Base-by-base conservation (phyloP, 1,140 invertebrate species). In the Drosophila azteca region DNA sequence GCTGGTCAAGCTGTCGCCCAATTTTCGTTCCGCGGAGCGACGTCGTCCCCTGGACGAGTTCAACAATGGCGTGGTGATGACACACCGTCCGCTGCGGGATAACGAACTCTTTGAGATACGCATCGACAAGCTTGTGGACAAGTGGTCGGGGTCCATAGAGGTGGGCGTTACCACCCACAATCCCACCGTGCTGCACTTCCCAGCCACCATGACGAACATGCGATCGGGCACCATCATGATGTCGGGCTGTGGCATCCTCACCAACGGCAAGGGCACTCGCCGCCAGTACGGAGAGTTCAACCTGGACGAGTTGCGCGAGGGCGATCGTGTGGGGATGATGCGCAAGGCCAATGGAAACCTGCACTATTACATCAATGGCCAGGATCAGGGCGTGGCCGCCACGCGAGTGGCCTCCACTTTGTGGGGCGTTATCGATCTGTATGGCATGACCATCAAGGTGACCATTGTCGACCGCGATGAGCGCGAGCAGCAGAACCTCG, bases 181-280 rank as follows among this genome's bases (percentile, higher is more conserved):
- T 93, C 97, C 98, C 20, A 94, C 95, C 3, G 94, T 95, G 0
- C 93, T 99, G 60, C 95, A 98, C 49, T 98, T 98, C 92, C 98
- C 98, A 24, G 97, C 97, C 1, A 99, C 98, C 11, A 98, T 99
- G 97, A 99, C 98, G 1, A 98, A 99, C 92, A 96, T 99, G 95
- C 94, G 97, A 61, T 96, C 96, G 13, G 97, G 98, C 1, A 98
- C 97, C 2, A 97, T 97, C 3, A 98, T 99, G 96, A 98, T 99
- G 97, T 98, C 97, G 41, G 97, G 98, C 1, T 97, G 97, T 93
- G 97, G 97, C 43, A 98, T 99, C 77, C 92, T 98, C 3, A 96
- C 97, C 6, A 98, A 98, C 92, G 97, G 97, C 3, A 97, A 98
- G 92, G 97, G 97, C 3, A 98, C 96, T 2, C 94, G 96, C 63